Evolutionary conservation across 2,113 vertebrate species (phyloP).

Genomic region (Oncorhynchus tshawytscha): DNA sequence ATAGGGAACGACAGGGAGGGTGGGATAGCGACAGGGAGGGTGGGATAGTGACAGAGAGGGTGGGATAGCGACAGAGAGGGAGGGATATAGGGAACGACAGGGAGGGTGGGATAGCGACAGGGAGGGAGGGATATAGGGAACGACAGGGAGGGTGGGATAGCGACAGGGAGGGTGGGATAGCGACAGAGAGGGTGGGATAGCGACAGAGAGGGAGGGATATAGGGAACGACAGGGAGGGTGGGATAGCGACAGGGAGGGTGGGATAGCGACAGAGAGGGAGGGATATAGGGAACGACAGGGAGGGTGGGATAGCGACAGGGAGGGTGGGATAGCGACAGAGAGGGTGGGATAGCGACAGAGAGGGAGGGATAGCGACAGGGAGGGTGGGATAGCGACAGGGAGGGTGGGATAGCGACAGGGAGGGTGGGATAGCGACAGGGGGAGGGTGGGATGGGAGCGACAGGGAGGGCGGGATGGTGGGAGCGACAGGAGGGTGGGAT

Average conservation of each 20-base stretch:
- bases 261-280: background rate
- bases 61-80: background rate
- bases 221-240: too few species aligned
- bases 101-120: background rate
- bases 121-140: too few species aligned
- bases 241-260: background rate
- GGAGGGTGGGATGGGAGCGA: background rate
- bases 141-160: background rate
- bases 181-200: background rate
- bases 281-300: background rate
- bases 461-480: background rate
- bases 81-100: background rate
- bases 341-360: background rate
- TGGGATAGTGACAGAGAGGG: background rate
- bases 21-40: background rate
- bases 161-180: background rate
- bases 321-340: too few species aligned
- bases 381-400: too few species aligned
- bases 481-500: background rate
- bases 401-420: background rate
- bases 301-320: background rate
- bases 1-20: background rate
- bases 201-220: too few species aligned
- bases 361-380: background rate
- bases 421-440: background rate